A percentile compares a stretch with the other conserved stretches of the same genome.
Evolutionary conservation across 1,140 invertebrate genomes (phyloP).

Genomic region (Platyscapa corneri): DNA sequence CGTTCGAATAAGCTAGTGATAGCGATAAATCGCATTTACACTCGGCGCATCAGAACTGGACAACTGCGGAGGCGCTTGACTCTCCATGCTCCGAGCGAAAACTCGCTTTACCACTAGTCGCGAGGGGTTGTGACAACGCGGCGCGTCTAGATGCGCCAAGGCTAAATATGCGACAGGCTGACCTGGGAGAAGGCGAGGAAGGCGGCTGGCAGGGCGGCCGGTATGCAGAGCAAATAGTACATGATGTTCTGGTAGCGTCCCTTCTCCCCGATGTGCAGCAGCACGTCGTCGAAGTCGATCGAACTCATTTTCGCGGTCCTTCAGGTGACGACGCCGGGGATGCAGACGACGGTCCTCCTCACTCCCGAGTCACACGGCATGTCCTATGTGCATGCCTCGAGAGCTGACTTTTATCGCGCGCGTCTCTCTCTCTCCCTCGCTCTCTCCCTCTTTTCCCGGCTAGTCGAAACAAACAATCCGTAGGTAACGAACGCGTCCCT

Average conservation of each 20-base stretch:
- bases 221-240: constrained; percentile 81
- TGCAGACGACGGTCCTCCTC: constrained; percentile 51
- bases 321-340: constrained; percentile 29
- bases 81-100: too few species aligned
- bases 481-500: neutral
- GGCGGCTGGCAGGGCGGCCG: constrained; percentile 80
- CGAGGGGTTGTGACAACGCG: too few species aligned
- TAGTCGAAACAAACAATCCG: neutral
- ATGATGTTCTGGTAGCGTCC: constrained; percentile 82
- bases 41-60: too few species aligned
- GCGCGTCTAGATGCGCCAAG: too few species aligned
- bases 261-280: constrained; percentile 79
- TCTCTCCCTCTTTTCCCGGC: neutral
- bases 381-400: constrained; percentile 60
- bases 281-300: constrained; percentile 81
- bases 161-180: constrained; percentile 19
- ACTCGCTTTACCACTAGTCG: too few species aligned
- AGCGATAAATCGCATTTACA: neutral
- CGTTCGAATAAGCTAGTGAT: neutral
- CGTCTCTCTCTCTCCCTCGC: neutral
- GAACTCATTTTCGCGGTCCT: constrained; percentile 70
- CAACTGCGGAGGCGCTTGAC: too few species aligned
- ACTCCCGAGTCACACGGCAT: constrained; percentile 64
- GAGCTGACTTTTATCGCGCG: neutral
- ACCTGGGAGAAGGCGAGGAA: constrained; percentile 82